A percentile compares a stretch with the other conserved stretches of the same genome.
These are phyloP conservation scores for Cremastinae sp. DNA, from an alignment of 2,888 invertebrate species.

Conservation along the genomic window DNA sequence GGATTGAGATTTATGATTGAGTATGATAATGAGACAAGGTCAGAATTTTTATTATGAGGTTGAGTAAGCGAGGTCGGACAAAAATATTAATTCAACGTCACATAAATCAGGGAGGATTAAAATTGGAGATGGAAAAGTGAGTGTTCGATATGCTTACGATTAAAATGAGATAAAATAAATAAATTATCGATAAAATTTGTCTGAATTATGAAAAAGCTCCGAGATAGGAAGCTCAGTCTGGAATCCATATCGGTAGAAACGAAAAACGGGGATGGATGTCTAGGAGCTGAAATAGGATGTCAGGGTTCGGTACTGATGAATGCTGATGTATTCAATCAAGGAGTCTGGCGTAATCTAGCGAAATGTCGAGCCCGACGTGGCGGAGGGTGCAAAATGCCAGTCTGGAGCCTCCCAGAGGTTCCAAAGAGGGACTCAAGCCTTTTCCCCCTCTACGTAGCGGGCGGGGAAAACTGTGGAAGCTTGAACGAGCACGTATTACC, in stretches of 20 bases:
- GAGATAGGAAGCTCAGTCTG: conserved; percentile 48
- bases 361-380: conserved; percentile 67
- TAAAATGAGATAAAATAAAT: too few species aligned
- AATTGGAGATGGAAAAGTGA: too few species aligned
- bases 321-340: conserved; percentile 74
- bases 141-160: too few species aligned
- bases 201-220: background rate
- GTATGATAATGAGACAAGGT: too few species aligned
- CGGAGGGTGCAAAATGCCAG: conserved; percentile 23
- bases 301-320: conserved; percentile 65
- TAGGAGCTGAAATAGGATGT: conserved; percentile 50
- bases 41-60: too few species aligned
- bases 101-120: too few species aligned
- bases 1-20: too few species aligned
- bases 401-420: conserved; percentile 38
- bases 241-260: conserved; percentile 23
- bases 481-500: conserved; percentile 64
- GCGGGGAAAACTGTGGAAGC: conserved; percentile 42
- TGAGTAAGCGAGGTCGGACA: too few species aligned
- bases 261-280: conserved; percentile 1
- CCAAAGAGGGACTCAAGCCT: background rate
- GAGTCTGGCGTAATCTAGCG: conserved; percentile 71
- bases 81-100: too few species aligned
- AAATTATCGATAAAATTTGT: background rate
- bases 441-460: background rate